Percentiles rank a stretch among this genome's conserved stretches.
Conservation (phyloP, 64 coral and sea anemone genomes). For the Porites australiensis region DNA sequence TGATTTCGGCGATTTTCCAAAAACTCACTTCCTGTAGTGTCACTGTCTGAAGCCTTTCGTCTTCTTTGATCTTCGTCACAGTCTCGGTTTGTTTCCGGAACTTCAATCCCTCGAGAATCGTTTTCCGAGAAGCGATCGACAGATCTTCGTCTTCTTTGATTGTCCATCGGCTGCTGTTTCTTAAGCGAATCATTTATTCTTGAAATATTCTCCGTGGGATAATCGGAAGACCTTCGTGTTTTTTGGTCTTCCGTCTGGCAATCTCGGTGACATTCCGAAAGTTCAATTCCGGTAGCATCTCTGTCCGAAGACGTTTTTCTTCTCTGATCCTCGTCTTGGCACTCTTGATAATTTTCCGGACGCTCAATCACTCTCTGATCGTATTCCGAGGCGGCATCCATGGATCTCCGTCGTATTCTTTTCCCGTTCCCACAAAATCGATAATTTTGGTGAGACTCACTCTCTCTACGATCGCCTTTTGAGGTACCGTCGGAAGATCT, state of each 20-base stretch:
- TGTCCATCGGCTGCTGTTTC: background rate
- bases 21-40: background rate
- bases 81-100: too few species aligned
- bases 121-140: background rate
- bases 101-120: background rate
- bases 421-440: background rate
- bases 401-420: background rate
- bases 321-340: too few species aligned
- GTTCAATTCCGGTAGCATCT: too few species aligned
- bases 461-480: background rate
- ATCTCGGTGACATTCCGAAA: too few species aligned
- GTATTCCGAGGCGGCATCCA: background rate
- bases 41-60: background rate
- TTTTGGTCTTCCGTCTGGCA: too few species aligned
- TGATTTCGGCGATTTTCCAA: too few species aligned
- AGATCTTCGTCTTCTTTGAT: background rate
- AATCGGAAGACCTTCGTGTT: constrained; percentile 1
- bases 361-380: background rate
- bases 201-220: background rate
- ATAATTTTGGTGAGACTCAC: background rate
- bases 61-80: background rate
- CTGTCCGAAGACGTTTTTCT: too few species aligned
- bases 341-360: too few species aligned
- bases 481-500: background rate
- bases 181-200: background rate